A percentile compares a stretch with the other conserved stretches of the same genome.
Conservation (phyloP, 2,797 vertebrate genomes). For the Falco concolor region DNA sequence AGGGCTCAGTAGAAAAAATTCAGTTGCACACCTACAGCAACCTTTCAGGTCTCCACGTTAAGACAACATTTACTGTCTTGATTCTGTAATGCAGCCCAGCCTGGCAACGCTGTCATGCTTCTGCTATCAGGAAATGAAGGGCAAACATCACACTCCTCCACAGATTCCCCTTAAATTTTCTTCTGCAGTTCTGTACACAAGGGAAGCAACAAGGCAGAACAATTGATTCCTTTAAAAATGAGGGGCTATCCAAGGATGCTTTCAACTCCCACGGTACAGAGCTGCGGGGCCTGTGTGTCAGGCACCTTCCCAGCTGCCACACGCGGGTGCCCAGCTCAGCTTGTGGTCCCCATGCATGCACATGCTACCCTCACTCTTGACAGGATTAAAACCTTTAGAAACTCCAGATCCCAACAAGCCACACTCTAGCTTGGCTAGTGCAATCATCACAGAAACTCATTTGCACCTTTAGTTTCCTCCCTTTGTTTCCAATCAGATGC, state of each 20-base stretch:
- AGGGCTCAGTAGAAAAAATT: background rate
- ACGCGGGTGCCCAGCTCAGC: background rate
- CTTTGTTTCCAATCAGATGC: conserved; percentile 9
- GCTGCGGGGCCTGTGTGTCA: background rate
- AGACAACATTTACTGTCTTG: background rate
- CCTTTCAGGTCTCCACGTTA: background rate
- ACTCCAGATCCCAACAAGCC: background rate
- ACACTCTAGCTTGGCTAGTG: background rate
- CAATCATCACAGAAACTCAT: background rate
- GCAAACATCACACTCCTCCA: background rate
- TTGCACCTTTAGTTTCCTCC: conserved; percentile 8
- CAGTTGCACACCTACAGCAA: background rate
- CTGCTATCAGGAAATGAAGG: background rate
- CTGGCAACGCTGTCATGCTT: background rate
- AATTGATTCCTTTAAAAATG: background rate
- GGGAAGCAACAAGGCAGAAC: background rate
- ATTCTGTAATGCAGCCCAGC: background rate
- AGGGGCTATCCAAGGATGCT: background rate
- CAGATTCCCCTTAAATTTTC: background rate
- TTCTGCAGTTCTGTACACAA: background rate
- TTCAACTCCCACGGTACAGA: background rate
- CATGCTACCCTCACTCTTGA: background rate
- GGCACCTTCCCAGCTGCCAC: background rate
- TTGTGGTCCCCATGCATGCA: background rate
- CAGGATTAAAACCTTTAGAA: background rate